phyloP scores from a whole-genome alignment of 1,140 invertebrate species.

The Pseudachorutes palmiensis region DNA sequence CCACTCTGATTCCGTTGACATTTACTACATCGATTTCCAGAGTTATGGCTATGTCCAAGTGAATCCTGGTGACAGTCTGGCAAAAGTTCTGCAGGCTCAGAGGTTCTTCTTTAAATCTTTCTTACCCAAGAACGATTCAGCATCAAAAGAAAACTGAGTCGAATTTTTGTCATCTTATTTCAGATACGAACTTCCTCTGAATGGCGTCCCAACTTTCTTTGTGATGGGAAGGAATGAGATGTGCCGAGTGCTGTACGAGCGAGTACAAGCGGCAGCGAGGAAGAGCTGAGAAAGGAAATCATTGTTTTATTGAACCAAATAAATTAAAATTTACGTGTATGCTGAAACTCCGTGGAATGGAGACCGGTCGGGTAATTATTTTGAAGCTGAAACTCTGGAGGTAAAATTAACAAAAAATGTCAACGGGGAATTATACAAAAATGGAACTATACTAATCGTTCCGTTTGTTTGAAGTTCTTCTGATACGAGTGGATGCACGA shows the following conservation, averaged over 20 bases:
- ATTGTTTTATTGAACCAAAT: neutral
- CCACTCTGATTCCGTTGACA: constrained; percentile 53
- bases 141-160: neutral
- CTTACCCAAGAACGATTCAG: neutral
- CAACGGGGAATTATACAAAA: neutral
- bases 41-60: constrained; percentile 54
- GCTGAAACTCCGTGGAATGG: neutral
- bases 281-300: neutral
- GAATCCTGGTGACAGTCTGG: neutral
- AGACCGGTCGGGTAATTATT: neutral
- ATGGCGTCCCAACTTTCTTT: constrained; percentile 26
- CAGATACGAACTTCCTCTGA: constrained; percentile 23
- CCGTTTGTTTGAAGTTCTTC: neutral
- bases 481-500: neutral
- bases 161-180: constrained; percentile 4
- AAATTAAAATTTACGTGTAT: neutral
- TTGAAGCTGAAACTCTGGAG: neutral
- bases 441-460: neutral
- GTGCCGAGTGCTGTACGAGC: constrained; percentile 15
- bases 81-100: constrained; percentile 11
- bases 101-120: neutral
- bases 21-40: constrained; percentile 70
- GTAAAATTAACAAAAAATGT: neutral
- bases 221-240: constrained; percentile 22
- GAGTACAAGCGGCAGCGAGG: neutral